These are phyloP conservation scores for Phortica okadai DNA, from an alignment of 2,888 invertebrate genomes.

Conservation along the genomic window DNA sequence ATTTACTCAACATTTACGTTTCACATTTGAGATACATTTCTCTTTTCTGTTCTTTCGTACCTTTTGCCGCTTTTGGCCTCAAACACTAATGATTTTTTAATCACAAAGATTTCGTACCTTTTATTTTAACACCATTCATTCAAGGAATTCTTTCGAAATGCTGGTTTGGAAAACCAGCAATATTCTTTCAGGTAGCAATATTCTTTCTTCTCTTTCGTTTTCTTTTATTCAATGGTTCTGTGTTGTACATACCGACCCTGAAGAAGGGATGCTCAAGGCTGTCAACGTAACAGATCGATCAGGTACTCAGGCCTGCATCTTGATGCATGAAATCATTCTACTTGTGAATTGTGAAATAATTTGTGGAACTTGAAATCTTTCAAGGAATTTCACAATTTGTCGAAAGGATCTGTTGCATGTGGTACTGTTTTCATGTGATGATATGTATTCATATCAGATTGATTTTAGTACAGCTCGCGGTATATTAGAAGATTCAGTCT, in stretches of 20 bases:
- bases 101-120: background rate
- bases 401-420: background rate
- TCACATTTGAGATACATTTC: background rate
- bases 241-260: background rate
- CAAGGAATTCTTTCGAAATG: no score
- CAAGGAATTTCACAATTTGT: background rate
- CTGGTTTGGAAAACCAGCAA: background rate
- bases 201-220: background rate
- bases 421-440: no score
- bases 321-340: background rate
- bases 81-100: constrained; percentile 22
- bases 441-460: no score
- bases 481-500: no score
- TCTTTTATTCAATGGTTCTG: background rate
- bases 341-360: background rate
- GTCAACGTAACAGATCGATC: background rate
- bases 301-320: background rate
- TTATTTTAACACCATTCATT: constrained; percentile 1
- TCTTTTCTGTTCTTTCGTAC: background rate
- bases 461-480: no score
- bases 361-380: constrained; percentile 1
- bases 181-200: background rate
- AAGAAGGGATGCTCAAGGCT: background rate
- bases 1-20: constrained; percentile 16
- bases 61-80: background rate